phyloP scores from a whole-genome alignment of 2,888 invertebrate genomes.

The Eucera pruinosa region DNA sequence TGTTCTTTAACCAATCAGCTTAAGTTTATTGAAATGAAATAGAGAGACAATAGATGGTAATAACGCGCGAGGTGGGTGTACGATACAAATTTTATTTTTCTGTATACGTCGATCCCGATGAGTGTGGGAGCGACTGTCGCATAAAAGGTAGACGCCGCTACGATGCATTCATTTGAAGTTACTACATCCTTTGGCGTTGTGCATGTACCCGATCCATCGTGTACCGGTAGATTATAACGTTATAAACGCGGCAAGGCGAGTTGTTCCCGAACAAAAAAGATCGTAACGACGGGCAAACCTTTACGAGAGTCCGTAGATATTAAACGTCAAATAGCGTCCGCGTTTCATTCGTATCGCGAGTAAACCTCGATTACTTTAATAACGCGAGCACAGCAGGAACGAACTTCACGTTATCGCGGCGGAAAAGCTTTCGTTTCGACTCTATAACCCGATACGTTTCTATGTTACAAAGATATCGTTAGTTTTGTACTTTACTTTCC shows the following conservation, averaged over 20 bases:
- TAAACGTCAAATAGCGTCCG: constrained; percentile 26
- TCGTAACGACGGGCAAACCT: constrained; percentile 13
- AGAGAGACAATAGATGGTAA: too few species aligned
- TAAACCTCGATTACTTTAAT: neutral
- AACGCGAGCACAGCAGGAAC: constrained; percentile 6
- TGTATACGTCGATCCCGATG: too few species aligned
- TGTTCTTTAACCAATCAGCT: too few species aligned
- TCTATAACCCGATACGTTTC: neutral
- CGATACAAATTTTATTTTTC: too few species aligned
- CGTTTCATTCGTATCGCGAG: constrained; percentile 5
- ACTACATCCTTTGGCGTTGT: constrained; percentile 7
- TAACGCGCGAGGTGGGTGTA: too few species aligned
- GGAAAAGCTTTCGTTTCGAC: neutral
- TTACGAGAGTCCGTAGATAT: constrained; percentile 29
- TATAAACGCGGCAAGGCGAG: constrained; percentile 26
- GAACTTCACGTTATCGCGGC: neutral
- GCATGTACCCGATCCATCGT: neutral
- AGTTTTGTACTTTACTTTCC: too few species aligned
- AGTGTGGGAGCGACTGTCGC: too few species aligned
- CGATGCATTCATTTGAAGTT: constrained; percentile 31
- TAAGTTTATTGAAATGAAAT: too few species aligned
- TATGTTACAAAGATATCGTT: neutral
- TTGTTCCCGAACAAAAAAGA: neutral
- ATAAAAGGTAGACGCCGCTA: neutral
- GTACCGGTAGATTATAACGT: constrained; percentile 28